These are phyloP conservation scores for Poecilia latipinna DNA, from an alignment of 2,113 vertebrate genomes.

Conservation along the genomic window DNA sequence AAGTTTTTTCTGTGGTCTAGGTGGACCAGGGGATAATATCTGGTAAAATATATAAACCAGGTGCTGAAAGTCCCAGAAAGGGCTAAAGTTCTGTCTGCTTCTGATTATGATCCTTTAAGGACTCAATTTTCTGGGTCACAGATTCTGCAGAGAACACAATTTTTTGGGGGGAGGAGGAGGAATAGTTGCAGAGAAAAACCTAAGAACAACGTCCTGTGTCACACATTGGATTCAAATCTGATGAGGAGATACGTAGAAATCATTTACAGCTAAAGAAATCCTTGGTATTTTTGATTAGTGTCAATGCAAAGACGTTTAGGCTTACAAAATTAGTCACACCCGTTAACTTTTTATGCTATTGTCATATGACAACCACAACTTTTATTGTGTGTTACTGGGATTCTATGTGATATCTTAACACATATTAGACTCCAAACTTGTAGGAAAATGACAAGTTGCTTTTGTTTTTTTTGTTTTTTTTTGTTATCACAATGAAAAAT, in stretches of 20 bases:
- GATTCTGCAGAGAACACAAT: constrained; percentile 58
- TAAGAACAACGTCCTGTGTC: constrained; percentile 20
- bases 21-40: constrained; percentile 18
- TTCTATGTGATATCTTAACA: background rate
- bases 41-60: constrained; percentile 59
- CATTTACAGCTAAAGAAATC: no score
- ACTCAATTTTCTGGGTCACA: constrained; percentile 74
- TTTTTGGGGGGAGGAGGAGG: constrained; percentile 50
- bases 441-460: background rate
- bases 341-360: background rate
- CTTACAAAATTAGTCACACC: background rate
- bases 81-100: constrained; percentile 52
- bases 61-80: constrained; percentile 53
- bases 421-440: background rate
- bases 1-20: constrained; percentile 26
- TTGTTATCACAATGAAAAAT: background rate
- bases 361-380: background rate
- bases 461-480: no score
- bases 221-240: constrained; percentile 21
- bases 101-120: constrained; percentile 61
- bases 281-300: no score
- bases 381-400: background rate
- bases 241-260: background rate
- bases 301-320: background rate
- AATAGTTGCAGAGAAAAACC: constrained; percentile 25